Percentiles rank a stretch among this genome's conserved stretches.
Conservation (phyloP, 2,797 vertebrate species). For the Menidia menidia region DNA sequence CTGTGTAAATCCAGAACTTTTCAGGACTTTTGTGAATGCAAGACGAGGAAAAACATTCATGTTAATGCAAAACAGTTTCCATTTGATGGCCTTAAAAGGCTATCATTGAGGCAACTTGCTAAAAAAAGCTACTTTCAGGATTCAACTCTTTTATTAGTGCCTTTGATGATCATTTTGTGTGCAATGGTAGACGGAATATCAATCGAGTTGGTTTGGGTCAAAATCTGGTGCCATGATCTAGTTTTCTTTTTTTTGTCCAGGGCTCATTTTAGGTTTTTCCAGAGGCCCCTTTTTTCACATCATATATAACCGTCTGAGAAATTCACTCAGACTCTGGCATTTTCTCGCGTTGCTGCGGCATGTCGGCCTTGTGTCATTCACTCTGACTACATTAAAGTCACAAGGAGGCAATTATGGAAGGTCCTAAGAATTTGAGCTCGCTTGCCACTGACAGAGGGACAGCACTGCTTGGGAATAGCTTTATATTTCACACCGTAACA, state of each 20-base stretch:
- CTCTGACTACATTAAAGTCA: constrained; percentile 53
- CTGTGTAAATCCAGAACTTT: background rate
- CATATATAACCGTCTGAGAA: background rate
- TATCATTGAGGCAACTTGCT: too few relatives aligned
- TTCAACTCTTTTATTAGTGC: too few relatives aligned
- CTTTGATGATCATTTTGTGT: too few relatives aligned
- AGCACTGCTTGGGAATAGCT: background rate
- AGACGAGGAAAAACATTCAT: background rate
- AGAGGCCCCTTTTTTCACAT: too few relatives aligned
- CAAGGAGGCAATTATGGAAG: constrained; percentile 48
- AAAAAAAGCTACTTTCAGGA: background rate
- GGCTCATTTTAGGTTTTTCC: too few relatives aligned
- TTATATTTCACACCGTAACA: background rate
- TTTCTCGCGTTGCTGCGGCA: constrained; percentile 12
- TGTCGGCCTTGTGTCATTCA: background rate
- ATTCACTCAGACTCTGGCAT: background rate
- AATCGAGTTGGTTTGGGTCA: too few relatives aligned
- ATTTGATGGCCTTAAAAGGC: background rate
- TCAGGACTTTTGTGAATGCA: background rate
- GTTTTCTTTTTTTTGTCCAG: too few relatives aligned
- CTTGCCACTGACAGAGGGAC: constrained; percentile 9
- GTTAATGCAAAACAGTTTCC: background rate
- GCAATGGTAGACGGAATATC: too few relatives aligned
- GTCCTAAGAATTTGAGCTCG: constrained; percentile 8
- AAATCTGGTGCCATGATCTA: too few relatives aligned